Base-by-base conservation (phyloP, 2,797 vertebrate species). In the Gallirallus australis region DNA sequence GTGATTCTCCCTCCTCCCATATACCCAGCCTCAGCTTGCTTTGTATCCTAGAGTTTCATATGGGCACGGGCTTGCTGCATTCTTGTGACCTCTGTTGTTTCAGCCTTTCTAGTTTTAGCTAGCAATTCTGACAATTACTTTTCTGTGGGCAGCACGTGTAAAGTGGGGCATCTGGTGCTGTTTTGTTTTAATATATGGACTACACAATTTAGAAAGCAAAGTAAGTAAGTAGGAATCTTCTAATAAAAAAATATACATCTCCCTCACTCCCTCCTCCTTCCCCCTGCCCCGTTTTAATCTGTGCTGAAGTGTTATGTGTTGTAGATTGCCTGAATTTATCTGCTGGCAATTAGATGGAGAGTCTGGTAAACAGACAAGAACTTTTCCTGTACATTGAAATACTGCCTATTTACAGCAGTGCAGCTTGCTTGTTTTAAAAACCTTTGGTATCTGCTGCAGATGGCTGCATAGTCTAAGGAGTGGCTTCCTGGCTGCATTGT, bases 401-500 rank as follows among this genome's bases (percentile, higher is more conserved):
- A 53, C 60, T 77, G 27, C 7, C 0, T 79, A 86, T 95, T 93
- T 86, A 76, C 66, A 92, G 61, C 73, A 66, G 28, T 85, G 78
- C 70, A 94, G 75, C 68, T 93, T 79, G 52, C 94, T 72, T 83
- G 45, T 95, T 95, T 80, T 89, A 79, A 89, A 94, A 92, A 78
- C 53, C 77, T 87, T 87, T 86, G 76, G 75, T 87, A 42, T 93
- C 66, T 93, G 92, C 83, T 94, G 90, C 93, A 97, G 90, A 94
- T 96, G 94, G 92, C 90, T 95, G 83, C 81, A 68, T 77, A 92
- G 89, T 90, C 60, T 96, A 86, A 97, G 92, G 95, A 96, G 93
- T 96, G 90, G 94, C 61, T 97, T 97, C 95, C 95, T 96, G 96
- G 35, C 86, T 96, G 68, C 90, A 77, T 73, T 94, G 90, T 92